Evolutionary conservation across 2,888 invertebrate species (phyloP).

Genomic region (Xiphydria camelus): DNA sequence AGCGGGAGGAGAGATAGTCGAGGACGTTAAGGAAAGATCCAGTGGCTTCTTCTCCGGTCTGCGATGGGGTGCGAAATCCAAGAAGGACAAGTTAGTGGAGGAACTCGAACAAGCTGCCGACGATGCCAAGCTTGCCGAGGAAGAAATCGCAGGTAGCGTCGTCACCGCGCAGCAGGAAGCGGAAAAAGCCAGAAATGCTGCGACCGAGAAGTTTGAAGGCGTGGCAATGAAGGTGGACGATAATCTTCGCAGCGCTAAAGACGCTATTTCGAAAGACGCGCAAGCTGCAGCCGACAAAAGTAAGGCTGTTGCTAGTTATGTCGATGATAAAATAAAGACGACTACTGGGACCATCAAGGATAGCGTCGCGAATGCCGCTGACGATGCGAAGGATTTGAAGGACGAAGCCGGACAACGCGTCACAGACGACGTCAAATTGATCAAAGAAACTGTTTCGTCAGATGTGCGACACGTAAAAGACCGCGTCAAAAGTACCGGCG

Average conservation of each 20-base stretch:
- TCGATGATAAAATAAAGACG: not conserved
- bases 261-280: no score
- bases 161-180: no score
- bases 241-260: no score
- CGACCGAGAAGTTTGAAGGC: no score
- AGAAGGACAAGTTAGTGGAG: no score
- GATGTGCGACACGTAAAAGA: no score
- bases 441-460: constrained; percentile 2
- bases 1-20: constrained; percentile 20
- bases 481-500: constrained; percentile 9
- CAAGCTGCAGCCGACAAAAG: constrained; percentile 6
- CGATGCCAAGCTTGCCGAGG: constrained; percentile 27
- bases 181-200: no score
- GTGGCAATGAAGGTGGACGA: no score
- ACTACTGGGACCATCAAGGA: not conserved
- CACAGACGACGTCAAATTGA: constrained; percentile 2
- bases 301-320: no score
- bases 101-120: constrained; percentile 28
- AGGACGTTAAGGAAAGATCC: constrained; percentile 23
- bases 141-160: no score
- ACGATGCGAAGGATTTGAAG: constrained; percentile 16
- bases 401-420: not conserved
- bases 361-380: not conserved
- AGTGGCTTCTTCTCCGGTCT: constrained; percentile 27
- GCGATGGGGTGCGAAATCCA: constrained; percentile 26